phyloP scores from a whole-genome alignment of 2,113 vertebrate species.

The Thalassoma bifasciatum region DNA sequence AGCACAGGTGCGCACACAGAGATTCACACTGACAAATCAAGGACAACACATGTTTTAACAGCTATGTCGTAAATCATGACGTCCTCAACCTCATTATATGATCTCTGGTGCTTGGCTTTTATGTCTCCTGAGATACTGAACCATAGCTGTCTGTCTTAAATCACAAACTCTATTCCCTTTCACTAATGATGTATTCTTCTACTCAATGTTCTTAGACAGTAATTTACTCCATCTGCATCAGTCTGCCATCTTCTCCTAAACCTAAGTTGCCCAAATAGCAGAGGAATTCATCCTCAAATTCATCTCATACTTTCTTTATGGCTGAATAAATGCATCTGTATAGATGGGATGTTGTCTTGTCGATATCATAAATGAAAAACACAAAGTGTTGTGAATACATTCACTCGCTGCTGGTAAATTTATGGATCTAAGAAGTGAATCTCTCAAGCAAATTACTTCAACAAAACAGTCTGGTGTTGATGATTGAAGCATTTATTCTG shows the following conservation, averaged over 20 bases:
- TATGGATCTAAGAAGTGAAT: constrained; percentile 5
- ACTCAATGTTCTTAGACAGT: not conserved
- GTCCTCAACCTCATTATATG: constrained; percentile 11
- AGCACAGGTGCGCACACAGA: not conserved
- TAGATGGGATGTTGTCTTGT: constrained; percentile 6
- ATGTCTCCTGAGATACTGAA: not conserved
- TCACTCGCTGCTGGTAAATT: constrained; percentile 7
- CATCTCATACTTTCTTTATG: not conserved
- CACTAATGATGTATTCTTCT: not conserved
- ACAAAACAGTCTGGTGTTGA: not conserved
- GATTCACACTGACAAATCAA: constrained; percentile 30
- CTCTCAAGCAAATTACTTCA: constrained; percentile 5
- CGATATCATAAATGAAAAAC: constrained; percentile 1
- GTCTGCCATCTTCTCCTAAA: not conserved
- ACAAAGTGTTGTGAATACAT: constrained; percentile 16
- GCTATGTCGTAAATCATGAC: constrained; percentile 41
- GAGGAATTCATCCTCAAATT: not conserved
- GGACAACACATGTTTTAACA: constrained; percentile 14
- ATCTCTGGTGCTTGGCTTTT: not conserved
- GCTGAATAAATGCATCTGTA: not conserved
- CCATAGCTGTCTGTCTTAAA: not conserved
- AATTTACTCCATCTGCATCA: not conserved
- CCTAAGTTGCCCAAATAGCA: not conserved
- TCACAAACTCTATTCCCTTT: not conserved
- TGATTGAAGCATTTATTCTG: not conserved